Percentiles rank a stretch among this genome's conserved stretches.
These are phyloP conservation scores for Coelinius sp. DNA, from an alignment of 2,888 invertebrate genomes.

Conservation along the genomic window DNA sequence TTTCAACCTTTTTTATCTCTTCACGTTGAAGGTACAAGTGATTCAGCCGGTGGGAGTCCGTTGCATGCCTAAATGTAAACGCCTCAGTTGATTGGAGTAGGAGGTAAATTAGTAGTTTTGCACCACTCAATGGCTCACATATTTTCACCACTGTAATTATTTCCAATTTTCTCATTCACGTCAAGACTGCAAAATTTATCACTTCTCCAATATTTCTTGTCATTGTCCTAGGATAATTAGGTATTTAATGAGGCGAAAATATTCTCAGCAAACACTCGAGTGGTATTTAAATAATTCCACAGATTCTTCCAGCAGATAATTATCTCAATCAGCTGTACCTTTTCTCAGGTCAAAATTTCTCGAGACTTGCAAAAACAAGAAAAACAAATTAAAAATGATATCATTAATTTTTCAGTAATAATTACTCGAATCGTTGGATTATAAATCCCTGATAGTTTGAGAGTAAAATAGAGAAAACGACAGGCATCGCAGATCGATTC, in stretches of 20 bases:
- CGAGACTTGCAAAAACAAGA: no score
- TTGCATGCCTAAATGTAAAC: conserved; percentile 3
- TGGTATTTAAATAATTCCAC: no score
- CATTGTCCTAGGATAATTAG: conserved; percentile 50
- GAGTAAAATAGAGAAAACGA: conserved; percentile 11
- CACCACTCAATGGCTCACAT: conserved; percentile 39
- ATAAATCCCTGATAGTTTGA: background rate
- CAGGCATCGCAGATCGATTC: conserved; percentile 38
- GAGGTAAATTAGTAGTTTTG: conserved; percentile 66
- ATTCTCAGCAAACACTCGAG: background rate
- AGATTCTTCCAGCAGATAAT: no score
- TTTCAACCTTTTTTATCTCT: conserved; percentile 21
- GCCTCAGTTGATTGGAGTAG: conserved; percentile 62
- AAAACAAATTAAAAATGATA: background rate
- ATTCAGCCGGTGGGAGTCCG: background rate
- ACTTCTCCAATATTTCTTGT: conserved; percentile 62
- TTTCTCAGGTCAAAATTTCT: no score
- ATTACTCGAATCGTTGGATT: background rate
- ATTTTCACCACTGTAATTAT: conserved; percentile 43
- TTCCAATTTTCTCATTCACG: conserved; percentile 23
- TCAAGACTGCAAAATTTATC: conserved; percentile 44
- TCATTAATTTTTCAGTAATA: no score
- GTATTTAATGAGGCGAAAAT: conserved; percentile 48
- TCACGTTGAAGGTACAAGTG: background rate
- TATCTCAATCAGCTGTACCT: no score